phyloP scores from a whole-genome alignment of 2,797 vertebrate species.

The Etheostoma nigrum region DNA sequence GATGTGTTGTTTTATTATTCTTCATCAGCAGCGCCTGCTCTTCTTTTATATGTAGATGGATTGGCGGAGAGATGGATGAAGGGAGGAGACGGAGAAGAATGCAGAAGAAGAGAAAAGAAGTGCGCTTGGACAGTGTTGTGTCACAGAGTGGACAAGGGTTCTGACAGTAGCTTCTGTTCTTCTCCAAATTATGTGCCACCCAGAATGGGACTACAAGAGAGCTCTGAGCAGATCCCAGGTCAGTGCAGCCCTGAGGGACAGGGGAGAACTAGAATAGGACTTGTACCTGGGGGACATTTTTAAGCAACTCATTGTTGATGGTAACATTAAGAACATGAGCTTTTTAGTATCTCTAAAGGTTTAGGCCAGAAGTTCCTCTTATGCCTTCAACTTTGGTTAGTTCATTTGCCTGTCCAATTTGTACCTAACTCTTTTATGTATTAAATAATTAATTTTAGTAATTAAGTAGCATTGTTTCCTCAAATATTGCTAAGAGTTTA shows the following conservation, averaged over 20 bases:
- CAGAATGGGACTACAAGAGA: constrained; percentile 92
- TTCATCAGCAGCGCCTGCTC: constrained; percentile 56
- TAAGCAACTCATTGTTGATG: background rate
- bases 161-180: constrained; percentile 54
- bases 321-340: background rate
- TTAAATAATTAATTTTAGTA: background rate
- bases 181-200: constrained; percentile 88
- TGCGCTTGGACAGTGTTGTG: constrained; percentile 16
- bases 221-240: constrained; percentile 90
- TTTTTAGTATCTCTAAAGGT: background rate
- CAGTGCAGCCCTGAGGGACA: constrained; percentile 56
- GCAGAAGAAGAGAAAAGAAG: constrained; percentile 35
- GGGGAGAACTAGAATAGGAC: constrained; percentile 10
- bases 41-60: constrained; percentile 71
- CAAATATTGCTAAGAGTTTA: background rate
- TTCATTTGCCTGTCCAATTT: background rate
- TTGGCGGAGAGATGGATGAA: constrained; percentile 28
- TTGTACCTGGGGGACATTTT: background rate
- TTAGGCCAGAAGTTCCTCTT: background rate
- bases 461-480: background rate
- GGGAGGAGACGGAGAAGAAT: constrained; percentile 35
- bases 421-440: background rate
- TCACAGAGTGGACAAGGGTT: constrained; percentile 19
- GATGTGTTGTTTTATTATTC: constrained; percentile 55
- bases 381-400: background rate